Conservation (phyloP, 2,888 invertebrate genomes). For the Cancer borealis region DNA sequence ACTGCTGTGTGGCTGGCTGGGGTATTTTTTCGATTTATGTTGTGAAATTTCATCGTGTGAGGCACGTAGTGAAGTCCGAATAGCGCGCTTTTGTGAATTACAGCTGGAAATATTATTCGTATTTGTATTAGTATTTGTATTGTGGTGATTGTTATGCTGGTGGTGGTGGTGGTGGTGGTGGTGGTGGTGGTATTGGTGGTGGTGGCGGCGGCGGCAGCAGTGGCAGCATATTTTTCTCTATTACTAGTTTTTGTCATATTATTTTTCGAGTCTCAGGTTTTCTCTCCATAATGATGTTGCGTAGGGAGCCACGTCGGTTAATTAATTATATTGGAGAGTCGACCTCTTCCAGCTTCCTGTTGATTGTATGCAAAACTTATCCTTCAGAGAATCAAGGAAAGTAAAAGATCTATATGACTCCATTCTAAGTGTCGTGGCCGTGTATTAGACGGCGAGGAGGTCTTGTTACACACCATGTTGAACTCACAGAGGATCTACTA, state of each 20-base stretch:
- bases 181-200: not conserved
- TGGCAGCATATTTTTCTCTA: not conserved
- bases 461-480: not conserved
- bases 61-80: not conserved
- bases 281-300: conserved; percentile 23
- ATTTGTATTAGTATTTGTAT: not conserved
- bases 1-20: not conserved
- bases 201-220: not conserved
- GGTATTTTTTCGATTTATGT: not conserved
- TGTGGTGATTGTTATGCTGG: not conserved
- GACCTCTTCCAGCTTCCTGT: not conserved
- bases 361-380: not conserved
- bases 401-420: not conserved
- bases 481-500: no score
- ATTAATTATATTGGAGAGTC: not conserved
- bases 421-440: not conserved
- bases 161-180: not conserved
- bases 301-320: not conserved
- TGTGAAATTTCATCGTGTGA: not conserved
- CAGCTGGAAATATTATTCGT: not conserved
- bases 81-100: not conserved
- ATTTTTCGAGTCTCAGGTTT: not conserved
- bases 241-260: not conserved
- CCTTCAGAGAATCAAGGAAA: not conserved
- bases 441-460: not conserved